Evolutionary conservation across 2,888 invertebrate genomes (phyloP), one percentile per base, ranked within the genome.

Genomic region (Acronicta aceris): DNA sequence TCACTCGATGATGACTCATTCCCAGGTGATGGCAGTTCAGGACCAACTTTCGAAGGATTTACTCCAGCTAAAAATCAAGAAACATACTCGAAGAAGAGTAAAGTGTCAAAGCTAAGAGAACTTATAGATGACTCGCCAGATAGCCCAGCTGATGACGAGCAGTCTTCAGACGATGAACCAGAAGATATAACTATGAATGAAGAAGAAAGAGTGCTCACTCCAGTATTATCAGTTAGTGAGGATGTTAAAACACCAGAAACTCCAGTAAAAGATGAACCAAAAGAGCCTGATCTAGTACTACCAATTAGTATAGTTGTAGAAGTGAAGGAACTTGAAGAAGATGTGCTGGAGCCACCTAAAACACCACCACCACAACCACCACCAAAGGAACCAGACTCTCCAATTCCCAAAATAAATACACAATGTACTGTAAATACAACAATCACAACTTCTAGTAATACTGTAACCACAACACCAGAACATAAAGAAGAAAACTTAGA

Each of bases 1-100:
- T 95, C 95, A 1, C 89, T 95, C 60, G 95, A 95, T 47, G 95
- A 96, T 63, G 96, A 96, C 71, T 93, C 96, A 0, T 95, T 96
- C 75, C 95, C 95, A 1, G 95, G 96, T 9, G 95, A 95, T 30
- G 88, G 94, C 42, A 91, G 93, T 48, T 95, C 92, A 5, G 93
- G 92, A 0, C 92, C 95, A 1, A 95, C 95, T 27, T 95, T 95
- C 70, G 94, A 95, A 82, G 95, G 95, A 47, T 95, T 95, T 60
- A 95, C 95, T 10, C 95, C 95, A 0, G 95, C 95, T 40, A 95
- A 95, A 75, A 95, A 95, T 65, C 95, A 95, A 84, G 95, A 95
- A 78, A 95, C 95, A 3, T 95, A 95, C 74, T 95, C 95, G 0
- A 95, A 95, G 71, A 95, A 93, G 75, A 94, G 87, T 75, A 94